Conservation (phyloP, 2,888 invertebrate species). For the Tetramorium bicarinatum region DNA sequence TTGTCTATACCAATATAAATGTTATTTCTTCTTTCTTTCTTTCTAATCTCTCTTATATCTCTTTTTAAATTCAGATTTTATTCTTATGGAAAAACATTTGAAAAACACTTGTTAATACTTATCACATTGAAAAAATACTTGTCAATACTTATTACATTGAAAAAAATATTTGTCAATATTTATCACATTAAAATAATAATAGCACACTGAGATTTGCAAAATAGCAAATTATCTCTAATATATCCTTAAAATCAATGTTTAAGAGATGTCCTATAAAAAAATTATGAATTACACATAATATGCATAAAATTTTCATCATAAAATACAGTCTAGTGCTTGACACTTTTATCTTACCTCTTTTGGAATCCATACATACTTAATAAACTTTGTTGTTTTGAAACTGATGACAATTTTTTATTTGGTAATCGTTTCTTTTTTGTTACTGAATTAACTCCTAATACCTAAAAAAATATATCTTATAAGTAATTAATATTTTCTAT, state of each 20-base stretch:
- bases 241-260: conserved; percentile 11
- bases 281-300: conserved; percentile 1
- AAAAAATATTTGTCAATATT: conserved; percentile 12
- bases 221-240: neutral
- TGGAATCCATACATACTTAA: conserved; percentile 91
- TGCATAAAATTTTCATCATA: conserved; percentile 32
- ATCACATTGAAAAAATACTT: neutral
- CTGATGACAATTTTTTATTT: conserved; percentile 83
- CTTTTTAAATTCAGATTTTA: neutral
- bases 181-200: conserved; percentile 1
- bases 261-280: conserved; percentile 37
- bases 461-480: conserved; percentile 14
- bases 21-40: neutral
- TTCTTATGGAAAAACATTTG: neutral
- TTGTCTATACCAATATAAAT: neutral
- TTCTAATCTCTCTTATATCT: neutral
- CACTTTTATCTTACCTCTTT: conserved; percentile 87
- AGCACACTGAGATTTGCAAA: neutral
- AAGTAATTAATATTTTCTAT: conserved; percentile 7
- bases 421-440: conserved; percentile 65
- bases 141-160: conserved; percentile 20
- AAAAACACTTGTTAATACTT: conserved; percentile 21
- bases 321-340: neutral
- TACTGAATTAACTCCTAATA: neutral
- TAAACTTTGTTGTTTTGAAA: conserved; percentile 88